These are phyloP conservation scores for Athrips mouffetella DNA, from an alignment of 2,888 invertebrate genomes.

Conservation along the genomic window DNA sequence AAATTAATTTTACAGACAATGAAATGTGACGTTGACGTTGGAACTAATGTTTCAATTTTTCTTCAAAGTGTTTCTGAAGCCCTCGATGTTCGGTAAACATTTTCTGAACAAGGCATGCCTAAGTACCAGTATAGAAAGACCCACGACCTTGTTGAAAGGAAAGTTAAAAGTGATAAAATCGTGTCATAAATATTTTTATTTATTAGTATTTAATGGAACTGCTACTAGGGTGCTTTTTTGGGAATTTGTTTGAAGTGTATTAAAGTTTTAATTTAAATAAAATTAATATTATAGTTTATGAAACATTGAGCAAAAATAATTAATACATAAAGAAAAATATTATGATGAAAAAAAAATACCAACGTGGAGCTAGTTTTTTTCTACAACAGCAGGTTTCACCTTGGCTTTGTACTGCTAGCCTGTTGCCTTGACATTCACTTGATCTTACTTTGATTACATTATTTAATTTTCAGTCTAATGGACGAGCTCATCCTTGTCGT, in stretches of 20 bases:
- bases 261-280: slow-evolving; percentile 4
- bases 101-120: slow-evolving; percentile 27
- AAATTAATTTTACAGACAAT: slow-evolving; percentile 17
- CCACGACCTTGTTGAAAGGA: slow-evolving; percentile 50
- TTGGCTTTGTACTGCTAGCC: slow-evolving; percentile 22
- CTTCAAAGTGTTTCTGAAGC: slow-evolving; percentile 44
- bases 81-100: slow-evolving; percentile 29
- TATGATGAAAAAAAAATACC: slow-evolving; percentile 39
- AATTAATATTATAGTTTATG: slow-evolving; percentile 33
- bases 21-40: slow-evolving; percentile 58
- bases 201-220: slow-evolving; percentile 39
- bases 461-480: too few relatives aligned
- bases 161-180: slow-evolving; percentile 38
- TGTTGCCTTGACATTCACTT: slow-evolving; percentile 12
- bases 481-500: too few relatives aligned
- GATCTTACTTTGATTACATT: too few relatives aligned
- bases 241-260: slow-evolving; percentile 28
- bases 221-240: slow-evolving; percentile 41
- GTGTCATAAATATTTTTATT: slow-evolving; percentile 33
- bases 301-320: slow-evolving; percentile 54
- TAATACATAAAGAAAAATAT: slow-evolving; percentile 45
- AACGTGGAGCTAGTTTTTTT: slow-evolving; percentile 73
- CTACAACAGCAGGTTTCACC: slow-evolving; percentile 62
- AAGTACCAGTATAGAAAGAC: slow-evolving; percentile 36
- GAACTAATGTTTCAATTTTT: slow-evolving; percentile 31